A percentile compares a stretch with the other conserved stretches of the same genome.
These are phyloP conservation scores for Trematomus loennbergii DNA, from an alignment of 2,113 vertebrate genomes.

Conservation along the genomic window DNA sequence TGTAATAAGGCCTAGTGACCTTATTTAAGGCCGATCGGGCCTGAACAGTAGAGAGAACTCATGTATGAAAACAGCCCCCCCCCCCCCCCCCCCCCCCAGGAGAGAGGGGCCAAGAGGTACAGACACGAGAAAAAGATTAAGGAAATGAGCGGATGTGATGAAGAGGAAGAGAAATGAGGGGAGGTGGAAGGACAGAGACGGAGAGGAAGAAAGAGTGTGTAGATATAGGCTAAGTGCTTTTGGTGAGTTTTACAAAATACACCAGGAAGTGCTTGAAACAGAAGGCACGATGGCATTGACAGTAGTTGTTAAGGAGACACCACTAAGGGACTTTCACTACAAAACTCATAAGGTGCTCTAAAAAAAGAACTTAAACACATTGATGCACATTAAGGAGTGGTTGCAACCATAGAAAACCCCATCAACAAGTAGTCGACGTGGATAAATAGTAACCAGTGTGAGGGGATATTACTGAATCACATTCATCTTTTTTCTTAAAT, in stretches of 20 bases:
- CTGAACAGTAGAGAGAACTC: slow-evolving; percentile 16
- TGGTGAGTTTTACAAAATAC: slow-evolving; percentile 86
- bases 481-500: slow-evolving; percentile 8
- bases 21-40: slow-evolving; percentile 61
- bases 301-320: slow-evolving; percentile 83
- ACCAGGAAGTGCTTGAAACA: slow-evolving; percentile 88
- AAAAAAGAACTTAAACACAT: slow-evolving; percentile 73
- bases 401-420: slow-evolving; percentile 61
- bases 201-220: slow-evolving; percentile 42
- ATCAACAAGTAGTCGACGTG: slow-evolving; percentile 49
- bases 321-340: slow-evolving; percentile 79
- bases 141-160: slow-evolving; percentile 29
- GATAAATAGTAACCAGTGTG: slow-evolving; percentile 46
- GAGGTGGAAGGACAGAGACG: slow-evolving; percentile 16
- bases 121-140: slow-evolving; percentile 35
- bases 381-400: slow-evolving; percentile 77
- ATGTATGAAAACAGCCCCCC: slow-evolving; percentile 1
- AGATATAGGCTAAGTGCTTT: slow-evolving; percentile 84
- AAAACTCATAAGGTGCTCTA: slow-evolving; percentile 83
- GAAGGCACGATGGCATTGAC: slow-evolving; percentile 88
- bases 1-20: slow-evolving; percentile 52
- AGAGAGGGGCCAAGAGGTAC: slow-evolving; percentile 29
- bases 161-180: slow-evolving; percentile 11
- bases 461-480: slow-evolving; percentile 22
- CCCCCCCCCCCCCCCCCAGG: neutral